Base-by-base conservation (phyloP, 2,797 vertebrate genomes). In the Alcedo quadribrachys region DNA sequence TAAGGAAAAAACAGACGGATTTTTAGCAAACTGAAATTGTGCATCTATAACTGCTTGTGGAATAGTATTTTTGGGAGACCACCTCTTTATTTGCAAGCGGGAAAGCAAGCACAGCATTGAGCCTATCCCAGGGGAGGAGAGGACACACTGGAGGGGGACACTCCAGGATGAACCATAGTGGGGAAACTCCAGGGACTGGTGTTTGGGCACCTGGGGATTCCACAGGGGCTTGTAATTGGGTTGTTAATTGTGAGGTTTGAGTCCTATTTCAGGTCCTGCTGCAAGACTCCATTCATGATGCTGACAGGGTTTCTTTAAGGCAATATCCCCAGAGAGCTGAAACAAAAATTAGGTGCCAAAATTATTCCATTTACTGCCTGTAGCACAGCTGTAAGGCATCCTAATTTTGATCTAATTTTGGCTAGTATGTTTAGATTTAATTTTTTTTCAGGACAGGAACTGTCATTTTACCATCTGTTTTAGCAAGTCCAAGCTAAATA, bases 391-490 rank as follows among this genome's bases (percentile, higher is more conserved):
- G 78, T 67, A 67, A 37, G 37, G 33, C 62, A 75, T 89, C 54
- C 50, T 32, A 21, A 76, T 86, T 75, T 79, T 43, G 63, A 46
- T 66, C 58, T 50, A 28, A 22, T 54, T 73, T 81, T 53, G 46
- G 57, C 33, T 1, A 2, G 24, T 57, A 21, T 67, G 50, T 80
- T 80, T 83, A 67, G 33, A 45, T 80, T 71, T 43, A 57, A 9
- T 51, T 22, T 78, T 57, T 77, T 88, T 85, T 67, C 77, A 75
- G 53, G 63, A 42, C 32, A 82, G 43, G 77, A 82, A 79, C 68
- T 79, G 67, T 46, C 50, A 37, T 90, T 15, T 60, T 61, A 42
- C 51, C 57, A n/a, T 55, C 43, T 75, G 54, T 53, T 48, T 48
- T 57, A 70, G 37, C 43, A 67, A 61, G 28, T 37, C 58, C 53